A percentile compares a stretch with the other conserved stretches of the same genome.
These are phyloP conservation scores for Neodiprion fabricii DNA, from an alignment of 1,140 invertebrate genomes.

Conservation along the genomic window DNA sequence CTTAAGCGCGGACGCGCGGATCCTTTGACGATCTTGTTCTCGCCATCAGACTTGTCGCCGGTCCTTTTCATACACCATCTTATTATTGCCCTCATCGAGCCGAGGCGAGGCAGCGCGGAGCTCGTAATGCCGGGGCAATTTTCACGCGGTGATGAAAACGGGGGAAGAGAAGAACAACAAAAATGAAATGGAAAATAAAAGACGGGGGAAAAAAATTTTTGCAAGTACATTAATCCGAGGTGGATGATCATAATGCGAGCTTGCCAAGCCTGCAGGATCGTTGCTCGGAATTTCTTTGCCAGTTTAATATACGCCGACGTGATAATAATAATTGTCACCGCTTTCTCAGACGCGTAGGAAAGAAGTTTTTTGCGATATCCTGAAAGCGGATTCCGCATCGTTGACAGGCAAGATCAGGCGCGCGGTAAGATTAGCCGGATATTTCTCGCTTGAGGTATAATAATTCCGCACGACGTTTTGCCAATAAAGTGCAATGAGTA, in stretches of 20 bases:
- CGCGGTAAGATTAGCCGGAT: constrained; percentile 20
- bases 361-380: not conserved
- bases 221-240: not conserved
- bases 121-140: not conserved
- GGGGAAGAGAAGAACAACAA: too few relatives aligned
- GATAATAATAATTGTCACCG: not conserved
- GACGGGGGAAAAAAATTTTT: not conserved
- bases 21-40: constrained; percentile 51
- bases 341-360: not conserved
- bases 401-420: constrained; percentile 28
- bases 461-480: too few relatives aligned
- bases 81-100: not conserved
- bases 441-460: constrained; percentile 2
- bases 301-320: not conserved
- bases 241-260: too few relatives aligned
- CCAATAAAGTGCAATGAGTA: too few relatives aligned
- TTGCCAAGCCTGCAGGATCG: too few relatives aligned
- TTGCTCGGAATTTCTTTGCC: not conserved
- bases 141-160: not conserved
- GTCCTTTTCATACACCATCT: constrained; percentile 6
- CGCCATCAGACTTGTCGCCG: constrained; percentile 44
- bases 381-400: constrained; percentile 10
- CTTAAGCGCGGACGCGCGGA: not conserved
- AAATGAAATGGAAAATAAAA: too few relatives aligned
- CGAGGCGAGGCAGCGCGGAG: not conserved